Evolutionary conservation across 2,113 vertebrate species (phyloP).

Genomic region (Ctenodactylus gundi): DNA sequence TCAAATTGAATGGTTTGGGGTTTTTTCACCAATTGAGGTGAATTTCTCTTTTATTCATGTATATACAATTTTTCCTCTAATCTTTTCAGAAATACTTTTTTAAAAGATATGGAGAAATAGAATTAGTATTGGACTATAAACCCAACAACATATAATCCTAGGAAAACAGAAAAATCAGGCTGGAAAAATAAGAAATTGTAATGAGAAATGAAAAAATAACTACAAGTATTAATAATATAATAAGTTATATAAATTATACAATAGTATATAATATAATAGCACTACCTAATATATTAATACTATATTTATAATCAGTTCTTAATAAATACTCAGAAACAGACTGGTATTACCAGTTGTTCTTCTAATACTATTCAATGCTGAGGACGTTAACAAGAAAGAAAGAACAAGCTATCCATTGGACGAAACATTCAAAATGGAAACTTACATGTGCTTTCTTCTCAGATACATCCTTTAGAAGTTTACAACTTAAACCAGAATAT

Average conservation of each 20-base stretch:
- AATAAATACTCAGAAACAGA: background rate
- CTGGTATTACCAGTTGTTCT: background rate
- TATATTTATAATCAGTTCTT: background rate
- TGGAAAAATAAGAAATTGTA: conserved; percentile 1
- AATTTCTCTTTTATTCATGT: background rate
- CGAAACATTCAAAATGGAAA: background rate
- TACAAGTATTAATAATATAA: background rate
- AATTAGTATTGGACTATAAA: background rate
- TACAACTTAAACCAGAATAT: conserved; percentile 14
- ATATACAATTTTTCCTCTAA: background rate
- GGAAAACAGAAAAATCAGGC: background rate
- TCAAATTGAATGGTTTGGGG: background rate
- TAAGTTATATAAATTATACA: too few relatives aligned
- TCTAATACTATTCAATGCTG: background rate
- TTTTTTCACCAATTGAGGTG: background rate
- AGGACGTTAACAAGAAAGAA: background rate
- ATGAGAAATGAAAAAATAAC: conserved; percentile 35
- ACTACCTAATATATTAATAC: background rate
- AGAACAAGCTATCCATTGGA: background rate
- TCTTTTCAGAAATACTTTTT: conserved; percentile 31
- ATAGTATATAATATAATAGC: too few relatives aligned
- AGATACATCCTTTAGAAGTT: background rate
- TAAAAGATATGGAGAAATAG: background rate
- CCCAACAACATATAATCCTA: background rate
- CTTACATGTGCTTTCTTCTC: background rate